Evolutionary conservation across 1,140 invertebrate genomes (phyloP).

Genomic region (Micrasema minimum): DNA sequence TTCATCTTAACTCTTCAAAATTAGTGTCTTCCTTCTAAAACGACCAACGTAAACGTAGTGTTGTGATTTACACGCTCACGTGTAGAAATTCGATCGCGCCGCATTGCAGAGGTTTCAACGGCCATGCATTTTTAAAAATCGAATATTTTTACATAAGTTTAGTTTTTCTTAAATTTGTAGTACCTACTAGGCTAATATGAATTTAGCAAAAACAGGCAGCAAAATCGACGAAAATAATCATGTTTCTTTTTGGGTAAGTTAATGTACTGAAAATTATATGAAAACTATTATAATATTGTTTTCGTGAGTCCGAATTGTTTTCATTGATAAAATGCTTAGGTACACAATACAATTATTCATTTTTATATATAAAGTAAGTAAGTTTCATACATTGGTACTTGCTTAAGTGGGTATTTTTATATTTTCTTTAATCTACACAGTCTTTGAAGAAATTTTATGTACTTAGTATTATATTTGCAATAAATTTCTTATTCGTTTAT

Average conservation of each 20-base stretch:
- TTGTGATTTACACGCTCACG: not conserved
- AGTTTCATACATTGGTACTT: too few relatives aligned
- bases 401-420: too few relatives aligned
- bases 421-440: too few relatives aligned
- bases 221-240: not conserved
- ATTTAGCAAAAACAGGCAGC: not conserved
- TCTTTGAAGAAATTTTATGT: too few relatives aligned
- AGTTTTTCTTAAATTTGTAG: not conserved
- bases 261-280: not conserved
- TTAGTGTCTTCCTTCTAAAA: slow-evolving; percentile 12
- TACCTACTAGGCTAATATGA: slow-evolving; percentile 3
- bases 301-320: not conserved
- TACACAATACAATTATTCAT: too few relatives aligned
- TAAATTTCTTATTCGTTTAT: too few relatives aligned
- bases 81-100: slow-evolving; percentile 1
- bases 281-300: not conserved
- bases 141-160: slow-evolving; percentile 22
- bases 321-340: too few relatives aligned
- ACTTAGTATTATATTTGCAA: too few relatives aligned
- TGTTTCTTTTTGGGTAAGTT: slow-evolving; percentile 11
- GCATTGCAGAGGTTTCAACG: slow-evolving; percentile 22
- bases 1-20: too few relatives aligned
- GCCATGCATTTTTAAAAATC: slow-evolving; percentile 4
- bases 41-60: slow-evolving; percentile 6
- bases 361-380: too few relatives aligned